phyloP scores from a whole-genome alignment of 2,888 invertebrate species.

The Homarus gammarus region DNA sequence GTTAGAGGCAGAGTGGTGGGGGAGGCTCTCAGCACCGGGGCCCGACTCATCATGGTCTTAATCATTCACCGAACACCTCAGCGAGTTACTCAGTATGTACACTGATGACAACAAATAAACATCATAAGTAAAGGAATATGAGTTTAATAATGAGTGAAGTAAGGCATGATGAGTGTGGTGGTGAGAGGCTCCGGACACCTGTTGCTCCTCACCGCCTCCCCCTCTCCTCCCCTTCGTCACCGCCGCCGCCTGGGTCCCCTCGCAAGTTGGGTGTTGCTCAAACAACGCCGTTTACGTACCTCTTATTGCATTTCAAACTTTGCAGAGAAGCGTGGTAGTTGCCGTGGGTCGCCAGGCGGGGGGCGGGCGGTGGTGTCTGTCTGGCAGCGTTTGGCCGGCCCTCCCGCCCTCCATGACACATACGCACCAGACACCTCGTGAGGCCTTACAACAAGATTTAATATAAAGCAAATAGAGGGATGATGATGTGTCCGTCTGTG shows the following conservation, averaged over 20 bases:
- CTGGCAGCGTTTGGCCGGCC: constrained; percentile 2
- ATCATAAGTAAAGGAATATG: no score
- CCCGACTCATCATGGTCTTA: no score
- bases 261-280: constrained; percentile 32
- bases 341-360: neutral
- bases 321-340: neutral
- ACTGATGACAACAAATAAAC: no score
- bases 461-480: no score
- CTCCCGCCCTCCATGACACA: constrained; percentile 15
- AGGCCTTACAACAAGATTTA: neutral
- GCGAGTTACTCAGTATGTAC: no score
- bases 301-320: constrained; percentile 33
- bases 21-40: no score
- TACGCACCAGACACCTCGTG: neutral
- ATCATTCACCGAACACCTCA: no score
- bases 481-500: constrained; percentile 23
- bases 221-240: neutral
- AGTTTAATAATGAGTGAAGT: no score
- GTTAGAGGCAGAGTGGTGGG: no score
- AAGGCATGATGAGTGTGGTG: neutral
- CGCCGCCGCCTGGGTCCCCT: neutral
- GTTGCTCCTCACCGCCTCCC: neutral
- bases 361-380: neutral
- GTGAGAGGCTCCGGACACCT: neutral
- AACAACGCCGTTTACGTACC: constrained; percentile 38